Conservation (phyloP, 1,140 invertebrate genomes). For the Heliconius nattereri region DNA sequence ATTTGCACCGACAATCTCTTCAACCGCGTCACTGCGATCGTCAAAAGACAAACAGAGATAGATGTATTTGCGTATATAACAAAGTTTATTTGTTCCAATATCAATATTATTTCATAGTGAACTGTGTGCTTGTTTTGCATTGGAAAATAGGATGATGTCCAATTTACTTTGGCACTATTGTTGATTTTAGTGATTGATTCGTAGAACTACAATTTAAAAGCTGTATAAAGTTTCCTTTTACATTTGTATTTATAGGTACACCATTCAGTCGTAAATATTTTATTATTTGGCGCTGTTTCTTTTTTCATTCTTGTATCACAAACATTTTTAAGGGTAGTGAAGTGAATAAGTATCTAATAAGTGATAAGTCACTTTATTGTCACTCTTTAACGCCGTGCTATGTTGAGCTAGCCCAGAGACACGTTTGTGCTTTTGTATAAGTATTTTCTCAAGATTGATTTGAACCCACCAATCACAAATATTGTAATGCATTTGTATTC, state of each 20-base stretch:
- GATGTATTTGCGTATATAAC: slow-evolving; percentile 9
- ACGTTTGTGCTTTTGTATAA: too few species aligned
- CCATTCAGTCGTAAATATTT: not conserved
- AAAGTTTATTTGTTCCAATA: slow-evolving; percentile 9
- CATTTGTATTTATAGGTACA: not conserved
- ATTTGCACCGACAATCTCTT: not conserved
- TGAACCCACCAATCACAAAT: too few species aligned
- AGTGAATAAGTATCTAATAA: too few species aligned
- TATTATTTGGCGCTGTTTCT: not conserved
- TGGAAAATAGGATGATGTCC: slow-evolving; percentile 22
- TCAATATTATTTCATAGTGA: slow-evolving; percentile 15
- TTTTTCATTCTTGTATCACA: too few species aligned
- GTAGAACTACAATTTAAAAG: slow-evolving; percentile 17
- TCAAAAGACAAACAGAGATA: not conserved
- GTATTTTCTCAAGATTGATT: too few species aligned
- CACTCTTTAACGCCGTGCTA: too few species aligned
- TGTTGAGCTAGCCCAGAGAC: too few species aligned
- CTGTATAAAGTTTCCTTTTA: not conserved
- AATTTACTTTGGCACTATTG: slow-evolving; percentile 29
- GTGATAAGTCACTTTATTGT: too few species aligned
- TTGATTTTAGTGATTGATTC: slow-evolving; percentile 29
- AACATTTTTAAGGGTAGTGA: too few species aligned
- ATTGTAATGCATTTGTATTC: too few species aligned
- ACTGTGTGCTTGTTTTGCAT: slow-evolving; percentile 15
- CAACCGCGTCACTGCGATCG: not conserved